Base-by-base conservation (phyloP, 2,113 vertebrate genomes). In the Apeltes quadracus region DNA sequence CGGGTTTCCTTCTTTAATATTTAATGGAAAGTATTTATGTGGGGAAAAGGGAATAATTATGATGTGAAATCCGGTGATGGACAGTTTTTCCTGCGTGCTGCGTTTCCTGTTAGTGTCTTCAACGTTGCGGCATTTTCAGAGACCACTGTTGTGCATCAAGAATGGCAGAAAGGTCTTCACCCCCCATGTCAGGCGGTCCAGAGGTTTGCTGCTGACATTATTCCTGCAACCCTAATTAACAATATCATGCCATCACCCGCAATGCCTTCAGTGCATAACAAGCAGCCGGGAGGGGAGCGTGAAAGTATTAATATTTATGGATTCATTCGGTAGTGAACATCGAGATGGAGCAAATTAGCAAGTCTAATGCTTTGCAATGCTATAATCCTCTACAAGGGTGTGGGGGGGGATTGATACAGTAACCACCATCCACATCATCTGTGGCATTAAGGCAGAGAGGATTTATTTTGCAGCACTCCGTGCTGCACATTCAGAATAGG, bases 271-370 rank as follows among this genome's bases (percentile, higher is more conserved):
- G 79, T 23, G 39, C 76, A 75, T 78, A 83, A 75, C 88, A 83
- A 78, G 87, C 76, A 79, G 76, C 43, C 56, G 75, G 50, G 68
- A 72, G 77, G 69, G 46, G 58, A 69, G 63, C 46, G 71, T 58
- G 48, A 54, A 80, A 51, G 46, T 75, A 89, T 92, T 84, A 89
- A 91, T 90, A 91, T 90, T 89, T 87, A 91, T 91, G 83, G 72
- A 9, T 87, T 73, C 68, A 64, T 85, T 88, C 84, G 74, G 79
- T 59, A 65, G 81, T 79, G 72, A 84, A 84, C 46, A 87, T 69
- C 78, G 74, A 90, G 85, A 66, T 74, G 38, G 75, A 73, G 71
- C 65, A 53, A 76, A 90, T 90, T 90, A 86, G 87, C 87, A 90
- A 92, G 83, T 92, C 83, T 91, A 90, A 90, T 91, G 75, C 74